Evolutionary conservation across 2,113 vertebrate species (phyloP).

Genomic region (Nerophis ophidion): DNA sequence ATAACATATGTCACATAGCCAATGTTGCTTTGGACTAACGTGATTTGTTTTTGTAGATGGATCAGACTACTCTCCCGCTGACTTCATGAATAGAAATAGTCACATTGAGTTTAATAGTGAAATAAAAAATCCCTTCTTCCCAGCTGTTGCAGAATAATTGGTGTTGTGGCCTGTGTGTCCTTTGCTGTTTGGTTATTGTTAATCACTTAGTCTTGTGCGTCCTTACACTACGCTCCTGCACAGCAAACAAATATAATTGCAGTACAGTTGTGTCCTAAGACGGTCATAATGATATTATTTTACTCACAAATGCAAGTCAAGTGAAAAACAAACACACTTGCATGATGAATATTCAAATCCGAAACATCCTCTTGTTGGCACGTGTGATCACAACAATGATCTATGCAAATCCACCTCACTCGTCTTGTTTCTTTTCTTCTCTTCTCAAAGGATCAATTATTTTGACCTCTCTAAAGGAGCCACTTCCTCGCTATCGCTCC

Average conservation of each 20-base stretch:
- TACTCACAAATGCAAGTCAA: constrained; percentile 9
- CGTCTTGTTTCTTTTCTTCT: constrained; percentile 12
- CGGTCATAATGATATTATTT: constrained; percentile 17
- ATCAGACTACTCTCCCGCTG: neutral
- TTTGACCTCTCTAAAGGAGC: constrained; percentile 33
- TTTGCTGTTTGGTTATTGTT: constrained; percentile 38
- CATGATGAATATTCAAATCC: neutral
- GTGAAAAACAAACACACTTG: constrained; percentile 4
- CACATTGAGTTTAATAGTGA: constrained; percentile 5
- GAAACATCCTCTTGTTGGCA: constrained; percentile 2
- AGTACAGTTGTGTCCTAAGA: constrained; percentile 18
- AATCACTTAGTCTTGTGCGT: constrained; percentile 19
- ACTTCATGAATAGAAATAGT: constrained; percentile 3
- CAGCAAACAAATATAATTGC: constrained; percentile 34
- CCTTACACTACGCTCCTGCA: neutral
- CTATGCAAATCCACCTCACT: constrained; percentile 11
- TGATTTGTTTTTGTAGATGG: neutral
- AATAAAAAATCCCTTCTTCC: neutral
- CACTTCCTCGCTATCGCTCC: constrained; percentile 25
- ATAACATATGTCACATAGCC: neutral
- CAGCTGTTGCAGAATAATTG: constrained; percentile 17
- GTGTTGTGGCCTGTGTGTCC: constrained; percentile 26
- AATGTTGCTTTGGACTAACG: neutral
- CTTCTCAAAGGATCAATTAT: constrained; percentile 32
- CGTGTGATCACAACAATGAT: neutral